These are phyloP conservation scores for Puffinus mauretanicus DNA, from an alignment of 2,113 vertebrate species.

Conservation along the genomic window DNA sequence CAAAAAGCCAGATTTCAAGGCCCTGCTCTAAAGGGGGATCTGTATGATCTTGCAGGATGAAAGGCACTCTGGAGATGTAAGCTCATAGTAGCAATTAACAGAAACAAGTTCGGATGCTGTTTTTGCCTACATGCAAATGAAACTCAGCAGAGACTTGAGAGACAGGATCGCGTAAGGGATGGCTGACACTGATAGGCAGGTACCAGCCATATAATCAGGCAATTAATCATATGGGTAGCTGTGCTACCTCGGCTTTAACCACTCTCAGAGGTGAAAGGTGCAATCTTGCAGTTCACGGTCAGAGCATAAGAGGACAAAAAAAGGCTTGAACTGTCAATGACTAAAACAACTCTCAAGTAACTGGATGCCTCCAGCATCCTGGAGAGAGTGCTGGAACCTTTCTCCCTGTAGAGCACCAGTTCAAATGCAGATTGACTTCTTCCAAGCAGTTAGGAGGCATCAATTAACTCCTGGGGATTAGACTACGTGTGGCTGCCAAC, in stretches of 20 bases:
- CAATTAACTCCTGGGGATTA: not conserved
- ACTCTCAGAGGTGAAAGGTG: constrained; percentile 3
- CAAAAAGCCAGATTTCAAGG: constrained; percentile 6
- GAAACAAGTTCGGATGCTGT: not conserved
- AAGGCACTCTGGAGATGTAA: constrained; percentile 50
- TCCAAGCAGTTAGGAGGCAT: not conserved
- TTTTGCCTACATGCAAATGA: constrained; percentile 24
- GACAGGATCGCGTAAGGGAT: not conserved
- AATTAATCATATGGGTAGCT: not conserved
- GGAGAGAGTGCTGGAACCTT: not conserved
- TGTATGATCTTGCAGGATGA: constrained; percentile 29
- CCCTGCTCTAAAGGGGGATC: not conserved
- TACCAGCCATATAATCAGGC: not conserved
- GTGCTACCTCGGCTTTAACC: not conserved
- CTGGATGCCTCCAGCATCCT: not conserved
- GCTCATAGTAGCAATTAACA: constrained; percentile 43
- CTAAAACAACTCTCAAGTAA: not conserved
- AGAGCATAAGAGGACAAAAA: not conserved
- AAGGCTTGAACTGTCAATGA: not conserved
- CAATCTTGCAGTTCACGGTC: not conserved
- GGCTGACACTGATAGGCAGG: not conserved
- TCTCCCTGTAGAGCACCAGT: not conserved
- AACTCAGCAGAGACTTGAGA: not conserved
- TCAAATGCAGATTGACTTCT: not conserved
- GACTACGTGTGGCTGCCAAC: not conserved